phyloP scores from a whole-genome alignment of 1,140 invertebrate genomes.

The Centruroides sculpturatus region DNA sequence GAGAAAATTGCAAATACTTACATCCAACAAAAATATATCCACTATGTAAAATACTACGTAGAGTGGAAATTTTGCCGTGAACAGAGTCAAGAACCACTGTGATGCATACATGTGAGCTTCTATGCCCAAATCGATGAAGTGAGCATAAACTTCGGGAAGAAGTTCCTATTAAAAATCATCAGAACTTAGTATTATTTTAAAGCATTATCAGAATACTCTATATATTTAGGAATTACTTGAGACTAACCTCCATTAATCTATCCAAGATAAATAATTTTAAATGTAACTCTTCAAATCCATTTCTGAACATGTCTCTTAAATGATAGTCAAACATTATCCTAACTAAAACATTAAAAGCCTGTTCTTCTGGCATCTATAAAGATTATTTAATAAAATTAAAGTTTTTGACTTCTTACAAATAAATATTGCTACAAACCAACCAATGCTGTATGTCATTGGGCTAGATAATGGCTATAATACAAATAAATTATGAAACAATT shows the following conservation, averaged over 20 bases:
- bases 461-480: no score
- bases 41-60: conserved; percentile 95
- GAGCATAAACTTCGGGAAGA: conserved; percentile 69
- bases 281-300: conserved; percentile 91
- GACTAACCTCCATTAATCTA: conserved; percentile 66
- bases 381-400: conserved; percentile 1
- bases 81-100: conserved; percentile 98
- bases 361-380: conserved; percentile 94
- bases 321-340: conserved; percentile 96
- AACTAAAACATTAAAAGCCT: conserved; percentile 92
- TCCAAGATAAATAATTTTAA: conserved; percentile 93
- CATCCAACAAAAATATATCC: conserved; percentile 69
- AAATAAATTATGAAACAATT: no score
- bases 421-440: no score
- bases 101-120: conserved; percentile 99
- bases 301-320: conserved; percentile 84
- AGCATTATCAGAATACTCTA: background rate
- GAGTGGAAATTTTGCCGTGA: conserved; percentile 94
- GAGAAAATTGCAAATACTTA: conserved; percentile 10
- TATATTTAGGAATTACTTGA: no score
- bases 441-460: no score
- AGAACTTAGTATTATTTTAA: background rate
- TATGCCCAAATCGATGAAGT: conserved; percentile 69
- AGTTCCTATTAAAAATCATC: conserved; percentile 39
- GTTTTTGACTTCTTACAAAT: no score